phyloP scores from a whole-genome alignment of 2,888 invertebrate species.

The Serrognathus titanus region DNA sequence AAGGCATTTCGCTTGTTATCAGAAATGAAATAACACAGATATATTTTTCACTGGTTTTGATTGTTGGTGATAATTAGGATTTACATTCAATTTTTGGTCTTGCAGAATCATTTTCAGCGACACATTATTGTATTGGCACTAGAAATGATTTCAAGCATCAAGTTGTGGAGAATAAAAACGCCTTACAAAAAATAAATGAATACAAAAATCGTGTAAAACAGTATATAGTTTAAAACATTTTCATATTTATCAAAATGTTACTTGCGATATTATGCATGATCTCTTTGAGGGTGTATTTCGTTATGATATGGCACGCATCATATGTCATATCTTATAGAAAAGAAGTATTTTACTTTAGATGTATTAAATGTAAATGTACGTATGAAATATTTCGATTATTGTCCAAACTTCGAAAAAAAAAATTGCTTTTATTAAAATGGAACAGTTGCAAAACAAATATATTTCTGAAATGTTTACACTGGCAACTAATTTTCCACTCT shows the following conservation, averaged over 20 bases:
- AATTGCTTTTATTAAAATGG: constrained; percentile 20
- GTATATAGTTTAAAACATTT: constrained; percentile 20
- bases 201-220: too few species aligned
- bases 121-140: constrained; percentile 16
- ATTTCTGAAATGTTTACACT: constrained; percentile 33
- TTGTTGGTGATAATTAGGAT: constrained; percentile 33
- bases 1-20: constrained; percentile 26
- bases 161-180: too few species aligned
- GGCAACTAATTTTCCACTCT: constrained; percentile 27
- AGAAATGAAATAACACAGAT: constrained; percentile 9
- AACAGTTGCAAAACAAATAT: constrained; percentile 23
- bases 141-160: too few species aligned
- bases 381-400: constrained; percentile 19
- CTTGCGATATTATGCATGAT: constrained; percentile 35
- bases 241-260: constrained; percentile 29
- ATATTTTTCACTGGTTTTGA: constrained; percentile 23
- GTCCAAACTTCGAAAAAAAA: constrained; percentile 20
- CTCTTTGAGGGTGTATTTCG: constrained; percentile 26
- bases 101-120: constrained; percentile 28
- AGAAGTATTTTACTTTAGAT: constrained; percentile 17
- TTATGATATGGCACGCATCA: too few species aligned
- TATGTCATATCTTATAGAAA: constrained; percentile 20
- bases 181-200: too few species aligned
- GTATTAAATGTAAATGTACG: constrained; percentile 21
- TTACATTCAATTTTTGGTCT: constrained; percentile 29